Conservation (phyloP, 2,888 invertebrate species). For the Lypha dubia region DNA sequence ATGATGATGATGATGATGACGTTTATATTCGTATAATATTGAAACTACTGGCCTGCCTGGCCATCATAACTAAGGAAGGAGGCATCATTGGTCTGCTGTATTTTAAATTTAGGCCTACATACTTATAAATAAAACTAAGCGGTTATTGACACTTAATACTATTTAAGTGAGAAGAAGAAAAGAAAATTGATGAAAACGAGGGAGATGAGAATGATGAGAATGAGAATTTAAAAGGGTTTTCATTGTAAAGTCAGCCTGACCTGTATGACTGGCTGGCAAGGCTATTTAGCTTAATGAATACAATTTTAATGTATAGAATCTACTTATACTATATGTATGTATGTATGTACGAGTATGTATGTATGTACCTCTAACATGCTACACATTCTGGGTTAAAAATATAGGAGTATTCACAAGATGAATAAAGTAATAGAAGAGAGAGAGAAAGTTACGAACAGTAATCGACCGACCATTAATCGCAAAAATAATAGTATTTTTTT, state of each 20-base stretch:
- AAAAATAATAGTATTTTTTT: too few species aligned
- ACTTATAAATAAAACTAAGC: slow-evolving; percentile 53
- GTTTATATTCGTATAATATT: slow-evolving; percentile 38
- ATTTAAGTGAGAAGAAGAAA: slow-evolving; percentile 32
- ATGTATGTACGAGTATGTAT: neutral
- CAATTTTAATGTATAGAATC: slow-evolving; percentile 16
- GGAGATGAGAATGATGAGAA: slow-evolving; percentile 59
- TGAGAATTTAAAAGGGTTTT: slow-evolving; percentile 43
- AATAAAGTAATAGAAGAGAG: neutral
- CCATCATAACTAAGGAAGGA: slow-evolving; percentile 37
- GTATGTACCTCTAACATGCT: neutral
- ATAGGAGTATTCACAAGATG: neutral
- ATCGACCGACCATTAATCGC: too few species aligned
- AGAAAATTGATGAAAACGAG: slow-evolving; percentile 59
- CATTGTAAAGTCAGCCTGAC: slow-evolving; percentile 18
- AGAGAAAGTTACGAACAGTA: too few species aligned
- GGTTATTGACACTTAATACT: slow-evolving; percentile 65
- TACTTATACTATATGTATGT: neutral
- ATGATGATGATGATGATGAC: slow-evolving; percentile 51
- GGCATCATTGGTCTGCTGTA: slow-evolving; percentile 47
- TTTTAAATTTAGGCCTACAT: slow-evolving; percentile 45
- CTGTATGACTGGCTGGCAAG: slow-evolving; percentile 45
- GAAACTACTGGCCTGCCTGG: slow-evolving; percentile 33
- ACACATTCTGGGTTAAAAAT: neutral
- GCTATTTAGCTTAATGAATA: slow-evolving; percentile 50